These are phyloP conservation scores for Rhingia campestris DNA, from an alignment of 2,888 invertebrate species.

Conservation along the genomic window DNA sequence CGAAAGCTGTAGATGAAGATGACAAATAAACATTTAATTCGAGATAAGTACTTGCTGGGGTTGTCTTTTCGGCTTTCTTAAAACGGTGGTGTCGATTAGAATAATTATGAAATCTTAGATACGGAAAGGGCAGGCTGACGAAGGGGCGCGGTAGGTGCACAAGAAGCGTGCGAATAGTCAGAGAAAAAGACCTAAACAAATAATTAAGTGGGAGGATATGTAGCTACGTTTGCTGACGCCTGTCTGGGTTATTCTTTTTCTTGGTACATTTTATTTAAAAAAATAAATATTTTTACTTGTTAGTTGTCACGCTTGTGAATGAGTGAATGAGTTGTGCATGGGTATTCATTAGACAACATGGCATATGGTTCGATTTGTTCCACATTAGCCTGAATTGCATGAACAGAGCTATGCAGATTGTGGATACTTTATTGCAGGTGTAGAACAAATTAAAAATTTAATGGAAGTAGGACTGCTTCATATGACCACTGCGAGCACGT, in stretches of 20 bases:
- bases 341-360: constrained; percentile 41
- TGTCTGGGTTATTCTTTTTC: constrained; percentile 28
- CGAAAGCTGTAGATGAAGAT: constrained; percentile 23
- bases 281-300: constrained; percentile 41
- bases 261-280: constrained; percentile 33
- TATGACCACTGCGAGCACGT: no score
- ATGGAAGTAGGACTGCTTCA: no score
- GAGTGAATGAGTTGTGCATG: constrained; percentile 17
- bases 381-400: neutral
- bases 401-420: no score
- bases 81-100: constrained; percentile 49
- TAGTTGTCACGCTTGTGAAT: constrained; percentile 38
- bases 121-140: neutral
- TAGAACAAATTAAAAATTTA: no score
- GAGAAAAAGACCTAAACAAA: neutral
- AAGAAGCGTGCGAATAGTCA: neutral
- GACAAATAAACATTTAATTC: constrained; percentile 64
- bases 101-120: constrained; percentile 63
- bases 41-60: constrained; percentile 32
- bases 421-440: no score
- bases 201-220: constrained; percentile 47
- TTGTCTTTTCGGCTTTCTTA: constrained; percentile 8
- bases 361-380: constrained; percentile 23
- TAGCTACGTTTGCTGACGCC: constrained; percentile 31
- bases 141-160: constrained; percentile 1